These are phyloP conservation scores for Trachymyrmex cornetzi DNA, from an alignment of 1,140 invertebrate genomes.

Conservation along the genomic window DNA sequence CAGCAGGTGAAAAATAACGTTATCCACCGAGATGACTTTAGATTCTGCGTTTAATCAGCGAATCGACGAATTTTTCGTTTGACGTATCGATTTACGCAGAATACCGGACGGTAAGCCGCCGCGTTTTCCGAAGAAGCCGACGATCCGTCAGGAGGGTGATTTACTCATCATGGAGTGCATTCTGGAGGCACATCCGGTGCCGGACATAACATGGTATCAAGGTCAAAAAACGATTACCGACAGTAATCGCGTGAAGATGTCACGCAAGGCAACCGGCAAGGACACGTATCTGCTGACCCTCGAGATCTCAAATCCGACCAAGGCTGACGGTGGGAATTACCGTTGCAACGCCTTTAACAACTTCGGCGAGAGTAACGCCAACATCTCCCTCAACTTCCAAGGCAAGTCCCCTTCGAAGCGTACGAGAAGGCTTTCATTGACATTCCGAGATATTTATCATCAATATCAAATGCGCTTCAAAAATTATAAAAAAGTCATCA, in stretches of 20 bases:
- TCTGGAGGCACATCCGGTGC: constrained; percentile 97
- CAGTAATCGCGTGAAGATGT: constrained; percentile 94
- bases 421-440: constrained; percentile 55
- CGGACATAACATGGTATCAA: constrained; percentile 98
- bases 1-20: neutral
- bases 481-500: neutral
- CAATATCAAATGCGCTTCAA: neutral
- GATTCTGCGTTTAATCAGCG: constrained; percentile 11
- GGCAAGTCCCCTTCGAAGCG: constrained; percentile 89
- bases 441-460: neutral
- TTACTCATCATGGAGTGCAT: constrained; percentile 98
- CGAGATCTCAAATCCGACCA: constrained; percentile 97
- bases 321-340: constrained; percentile 98
- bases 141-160: constrained; percentile 97
- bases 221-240: constrained; percentile 94
- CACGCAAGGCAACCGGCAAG: constrained; percentile 93
- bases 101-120: constrained; percentile 98
- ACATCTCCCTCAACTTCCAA: constrained; percentile 99
- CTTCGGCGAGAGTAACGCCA: constrained; percentile 99
- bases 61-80: constrained; percentile 45
- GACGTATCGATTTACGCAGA: constrained; percentile 87
- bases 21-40: neutral
- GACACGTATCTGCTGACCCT: constrained; percentile 96
- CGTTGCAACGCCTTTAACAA: constrained; percentile 99
- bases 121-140: constrained; percentile 98